Base-by-base conservation (phyloP, 2,113 vertebrate genomes). In the Herpetotheres cachinnans region DNA sequence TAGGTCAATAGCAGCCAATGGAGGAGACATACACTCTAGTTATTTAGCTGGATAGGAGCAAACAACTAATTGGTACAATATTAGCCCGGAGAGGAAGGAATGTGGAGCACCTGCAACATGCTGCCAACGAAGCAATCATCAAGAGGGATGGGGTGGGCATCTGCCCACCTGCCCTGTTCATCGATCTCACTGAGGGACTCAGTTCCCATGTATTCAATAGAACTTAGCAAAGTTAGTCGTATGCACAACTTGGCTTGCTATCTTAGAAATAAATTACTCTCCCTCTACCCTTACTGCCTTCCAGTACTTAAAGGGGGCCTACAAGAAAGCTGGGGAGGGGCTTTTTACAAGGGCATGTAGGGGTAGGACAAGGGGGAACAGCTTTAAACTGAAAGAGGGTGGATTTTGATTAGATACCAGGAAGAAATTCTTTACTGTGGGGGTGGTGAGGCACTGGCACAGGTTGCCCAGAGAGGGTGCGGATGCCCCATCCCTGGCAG, bases 1-100 rank as follows among this genome's bases (percentile, higher is more conserved):
- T 84, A 97, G 66, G 62, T 96, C 81, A 95, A 87, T 29, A 19
- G 18, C 38, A 95, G 69, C 42, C 55, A 78, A 30, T 5, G 54
- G 49, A 46, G 54, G 44, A 87, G 30, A n/a, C 22, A 27, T 62
- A 94, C 67, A 20, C 65, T 78, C 52, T 59, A 29, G 25, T 36
- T 91, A 71, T 92, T 97, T 93, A 96, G 82, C 74, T 94, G 69
- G 82, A 63, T 29, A 92, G 82, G 58, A 94, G 44, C 78, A 97
- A 94, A 93, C 47, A 86, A 82, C 32, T n/a, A 89, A 71, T 52
- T 58, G 52, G 73, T 71, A 82, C 42, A 79, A 40, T 81, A 94
- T 95, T 90, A 90, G 55, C 42, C 65, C 61, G 58, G 27, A 52
- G 72, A 88, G 78, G 52, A 63, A 85, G 11, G 36, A 73, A 82